These are phyloP conservation scores for Crioceris asparagi DNA, from an alignment of 2,888 invertebrate genomes.

Conservation along the genomic window DNA sequence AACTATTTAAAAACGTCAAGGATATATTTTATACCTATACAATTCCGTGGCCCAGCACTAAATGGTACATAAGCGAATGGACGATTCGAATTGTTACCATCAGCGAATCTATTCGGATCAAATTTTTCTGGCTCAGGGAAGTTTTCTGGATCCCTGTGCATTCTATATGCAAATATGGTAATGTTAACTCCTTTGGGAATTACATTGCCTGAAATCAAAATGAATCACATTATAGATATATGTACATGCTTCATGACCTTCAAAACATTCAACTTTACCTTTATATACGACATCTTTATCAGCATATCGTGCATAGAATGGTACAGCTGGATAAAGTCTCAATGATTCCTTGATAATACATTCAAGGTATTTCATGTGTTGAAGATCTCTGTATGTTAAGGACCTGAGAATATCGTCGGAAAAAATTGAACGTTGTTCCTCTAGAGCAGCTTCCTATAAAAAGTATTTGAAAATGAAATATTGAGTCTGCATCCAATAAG, in stretches of 20 bases:
- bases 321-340: constrained; percentile 44
- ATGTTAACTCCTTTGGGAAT: constrained; percentile 34
- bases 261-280: neutral
- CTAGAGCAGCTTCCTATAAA: constrained; percentile 33
- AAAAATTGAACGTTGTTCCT: constrained; percentile 34
- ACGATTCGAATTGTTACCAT: constrained; percentile 11
- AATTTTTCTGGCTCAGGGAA: constrained; percentile 18
- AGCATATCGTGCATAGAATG: constrained; percentile 37
- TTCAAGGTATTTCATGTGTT: constrained; percentile 46
- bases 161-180: constrained; percentile 23
- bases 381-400: constrained; percentile 33
- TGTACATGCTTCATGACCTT: neutral
- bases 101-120: constrained; percentile 17
- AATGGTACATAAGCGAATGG: constrained; percentile 17
- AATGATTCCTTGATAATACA: constrained; percentile 44
- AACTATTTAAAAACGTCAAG: no score
- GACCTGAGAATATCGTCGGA: constrained; percentile 20
- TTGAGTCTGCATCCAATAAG: no score
- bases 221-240: neutral
- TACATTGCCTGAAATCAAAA: neutral
- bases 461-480: no score
- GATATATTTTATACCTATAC: no score
- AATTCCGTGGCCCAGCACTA: constrained; percentile 20
- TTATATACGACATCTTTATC: neutral
- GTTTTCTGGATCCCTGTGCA: constrained; percentile 15